These are phyloP conservation scores for Drosophila subpulchrella DNA, from an alignment of 1,140 invertebrate genomes.

Conservation along the genomic window DNA sequence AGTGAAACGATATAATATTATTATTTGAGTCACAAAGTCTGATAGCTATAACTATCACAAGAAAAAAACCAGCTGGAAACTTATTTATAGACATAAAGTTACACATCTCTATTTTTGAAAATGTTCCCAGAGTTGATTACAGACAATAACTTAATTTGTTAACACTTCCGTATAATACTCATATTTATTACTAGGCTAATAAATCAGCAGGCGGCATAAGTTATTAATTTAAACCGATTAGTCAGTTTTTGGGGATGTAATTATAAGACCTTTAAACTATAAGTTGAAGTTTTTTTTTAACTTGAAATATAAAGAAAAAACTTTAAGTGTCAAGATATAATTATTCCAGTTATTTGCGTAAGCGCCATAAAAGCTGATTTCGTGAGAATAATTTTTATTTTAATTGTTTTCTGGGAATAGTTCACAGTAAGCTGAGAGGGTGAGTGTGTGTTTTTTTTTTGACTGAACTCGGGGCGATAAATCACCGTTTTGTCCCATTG, in stretches of 20 bases:
- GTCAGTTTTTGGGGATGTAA: no score
- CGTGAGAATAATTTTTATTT: not conserved
- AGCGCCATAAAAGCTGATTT: not conserved
- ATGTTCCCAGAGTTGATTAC: no score
- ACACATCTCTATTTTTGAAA: no score
- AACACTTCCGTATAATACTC: no score
- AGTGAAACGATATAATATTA: not conserved
- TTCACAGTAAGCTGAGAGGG: not conserved
- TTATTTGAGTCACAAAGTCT: not conserved
- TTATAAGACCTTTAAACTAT: not conserved
- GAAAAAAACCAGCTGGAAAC: not conserved
- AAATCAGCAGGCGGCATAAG: no score
- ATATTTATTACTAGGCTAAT: no score
- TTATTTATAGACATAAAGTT: not conserved
- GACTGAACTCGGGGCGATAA: constrained; percentile 3
- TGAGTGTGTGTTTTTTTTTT: not conserved
- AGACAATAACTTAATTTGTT: no score
- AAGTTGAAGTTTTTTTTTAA: no score
- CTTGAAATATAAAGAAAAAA: no score
- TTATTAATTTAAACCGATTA: no score
- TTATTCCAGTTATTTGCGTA: not conserved
- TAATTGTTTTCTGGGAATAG: not conserved
- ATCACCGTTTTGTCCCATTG: constrained; percentile 53
- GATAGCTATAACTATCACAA: not conserved
- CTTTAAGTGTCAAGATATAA: not conserved